Evolutionary conservation across 2,113 vertebrate species (phyloP).

Genomic region (Macrotis lagotis): DNA sequence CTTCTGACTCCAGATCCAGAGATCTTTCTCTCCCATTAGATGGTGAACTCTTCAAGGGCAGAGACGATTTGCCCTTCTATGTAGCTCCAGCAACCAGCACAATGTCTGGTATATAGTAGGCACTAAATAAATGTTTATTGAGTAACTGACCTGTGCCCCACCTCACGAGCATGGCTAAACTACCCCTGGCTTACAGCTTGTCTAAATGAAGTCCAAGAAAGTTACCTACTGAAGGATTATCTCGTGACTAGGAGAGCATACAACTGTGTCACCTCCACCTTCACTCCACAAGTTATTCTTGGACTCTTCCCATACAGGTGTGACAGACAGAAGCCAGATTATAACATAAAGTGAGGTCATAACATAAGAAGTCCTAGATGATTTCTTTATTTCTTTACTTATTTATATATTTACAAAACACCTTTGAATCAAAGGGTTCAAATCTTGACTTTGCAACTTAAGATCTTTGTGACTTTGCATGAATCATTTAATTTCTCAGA

Average conservation of each 20-base stretch:
- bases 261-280: conserved; percentile 70
- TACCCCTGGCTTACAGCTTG: not conserved
- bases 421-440: conserved; percentile 46
- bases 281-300: conserved; percentile 68
- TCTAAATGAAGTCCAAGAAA: not conserved
- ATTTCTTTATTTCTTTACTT: conserved; percentile 32
- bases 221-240: not conserved
- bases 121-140: not conserved
- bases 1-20: not conserved
- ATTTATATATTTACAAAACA: conserved; percentile 62
- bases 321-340: conserved; percentile 74
- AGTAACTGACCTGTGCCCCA: not conserved
- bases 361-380: not conserved
- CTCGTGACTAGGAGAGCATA: conserved; percentile 15
- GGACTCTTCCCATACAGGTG: conserved; percentile 51
- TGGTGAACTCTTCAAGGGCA: not conserved
- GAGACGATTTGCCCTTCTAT: not conserved
- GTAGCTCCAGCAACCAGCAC: not conserved
- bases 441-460: not conserved
- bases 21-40: not conserved
- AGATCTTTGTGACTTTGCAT: not conserved
- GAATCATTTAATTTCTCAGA: not conserved
- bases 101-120: not conserved
- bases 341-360: conserved; percentile 71
- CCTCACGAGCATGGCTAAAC: too few species aligned